Evolutionary conservation across 1,140 invertebrate genomes (phyloP).

Genomic region (Neodiprion lecontei): DNA sequence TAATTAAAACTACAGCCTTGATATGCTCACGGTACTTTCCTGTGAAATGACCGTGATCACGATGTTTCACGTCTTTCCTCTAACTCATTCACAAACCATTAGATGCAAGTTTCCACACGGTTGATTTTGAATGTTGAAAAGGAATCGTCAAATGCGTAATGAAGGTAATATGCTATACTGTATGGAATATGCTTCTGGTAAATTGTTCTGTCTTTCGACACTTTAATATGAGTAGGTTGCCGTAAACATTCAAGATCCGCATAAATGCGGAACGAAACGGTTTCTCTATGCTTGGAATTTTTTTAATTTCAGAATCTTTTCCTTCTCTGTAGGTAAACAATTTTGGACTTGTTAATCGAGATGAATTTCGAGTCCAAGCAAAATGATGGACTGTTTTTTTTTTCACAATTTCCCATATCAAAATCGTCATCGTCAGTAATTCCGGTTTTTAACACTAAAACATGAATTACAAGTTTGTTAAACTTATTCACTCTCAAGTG

Average conservation of each 20-base stretch:
- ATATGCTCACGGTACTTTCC: too few species aligned
- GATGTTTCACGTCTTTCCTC: conserved; percentile 32
- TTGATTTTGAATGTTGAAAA: conserved; percentile 42
- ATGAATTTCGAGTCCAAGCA: not conserved
- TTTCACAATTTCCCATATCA: too few species aligned
- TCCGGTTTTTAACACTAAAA: conserved; percentile 4
- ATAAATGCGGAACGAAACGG: conserved; percentile 26
- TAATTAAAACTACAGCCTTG: too few species aligned
- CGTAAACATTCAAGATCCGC: conserved; percentile 17
- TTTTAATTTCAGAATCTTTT: conserved; percentile 28
- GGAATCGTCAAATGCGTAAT: conserved; percentile 48
- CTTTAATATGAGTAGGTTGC: too few species aligned
- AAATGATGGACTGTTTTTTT: conserved; percentile 5
- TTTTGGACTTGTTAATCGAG: conserved; percentile 18
- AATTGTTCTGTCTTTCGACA: conserved; percentile 29
- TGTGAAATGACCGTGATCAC: conserved; percentile 39
- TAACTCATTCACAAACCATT: conserved; percentile 43
- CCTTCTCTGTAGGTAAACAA: conserved; percentile 18
- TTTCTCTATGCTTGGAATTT: conserved; percentile 22
- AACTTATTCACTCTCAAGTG: not conserved
- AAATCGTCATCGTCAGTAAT: conserved; percentile 11
- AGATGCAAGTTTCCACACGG: conserved; percentile 38
- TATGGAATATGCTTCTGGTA: conserved; percentile 46
- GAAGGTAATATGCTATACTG: conserved; percentile 49
- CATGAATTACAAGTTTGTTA: conserved; percentile 9